A percentile compares a stretch with the other conserved stretches of the same genome.
These are phyloP conservation scores for Poicephalus meyeri DNA, from an alignment of 2,113 vertebrate species.

Conservation along the genomic window DNA sequence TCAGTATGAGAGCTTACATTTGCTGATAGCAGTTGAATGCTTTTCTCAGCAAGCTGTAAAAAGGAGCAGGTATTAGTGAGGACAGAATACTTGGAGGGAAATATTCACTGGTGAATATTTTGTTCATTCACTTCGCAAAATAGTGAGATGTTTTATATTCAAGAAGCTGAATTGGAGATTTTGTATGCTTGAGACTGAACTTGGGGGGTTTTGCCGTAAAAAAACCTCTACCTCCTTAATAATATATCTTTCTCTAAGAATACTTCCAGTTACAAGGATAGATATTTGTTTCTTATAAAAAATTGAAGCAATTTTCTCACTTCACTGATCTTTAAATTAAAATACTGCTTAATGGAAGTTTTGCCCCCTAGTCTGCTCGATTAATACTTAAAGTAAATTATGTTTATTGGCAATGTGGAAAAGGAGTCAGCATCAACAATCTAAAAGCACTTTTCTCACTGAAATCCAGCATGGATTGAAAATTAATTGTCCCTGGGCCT, in stretches of 20 bases:
- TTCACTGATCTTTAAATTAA: background rate
- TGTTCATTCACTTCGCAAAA: background rate
- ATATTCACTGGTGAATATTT: background rate
- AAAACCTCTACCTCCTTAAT: background rate
- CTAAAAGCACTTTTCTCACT: background rate
- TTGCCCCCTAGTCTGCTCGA: background rate
- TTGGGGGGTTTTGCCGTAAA: fast-evolving
- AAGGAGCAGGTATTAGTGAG: background rate
- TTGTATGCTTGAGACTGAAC: background rate
- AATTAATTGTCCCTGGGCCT: background rate
- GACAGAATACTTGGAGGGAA: background rate
- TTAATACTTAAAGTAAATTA: constrained; percentile 3
- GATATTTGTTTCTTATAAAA: background rate
- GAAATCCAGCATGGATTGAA: background rate
- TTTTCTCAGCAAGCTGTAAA: constrained; percentile 12
- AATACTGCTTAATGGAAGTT: background rate
- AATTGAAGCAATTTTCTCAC: background rate
- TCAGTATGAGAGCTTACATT: constrained; percentile 31
- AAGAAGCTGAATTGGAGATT: background rate
- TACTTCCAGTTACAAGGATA: background rate
- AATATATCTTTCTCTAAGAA: background rate
- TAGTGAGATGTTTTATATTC: background rate
- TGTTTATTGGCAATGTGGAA: background rate
- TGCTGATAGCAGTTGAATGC: background rate
- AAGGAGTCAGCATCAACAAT: background rate